These are phyloP conservation scores for Brevimyrus niger DNA, from an alignment of 2,113 vertebrate genomes.

Conservation along the genomic window DNA sequence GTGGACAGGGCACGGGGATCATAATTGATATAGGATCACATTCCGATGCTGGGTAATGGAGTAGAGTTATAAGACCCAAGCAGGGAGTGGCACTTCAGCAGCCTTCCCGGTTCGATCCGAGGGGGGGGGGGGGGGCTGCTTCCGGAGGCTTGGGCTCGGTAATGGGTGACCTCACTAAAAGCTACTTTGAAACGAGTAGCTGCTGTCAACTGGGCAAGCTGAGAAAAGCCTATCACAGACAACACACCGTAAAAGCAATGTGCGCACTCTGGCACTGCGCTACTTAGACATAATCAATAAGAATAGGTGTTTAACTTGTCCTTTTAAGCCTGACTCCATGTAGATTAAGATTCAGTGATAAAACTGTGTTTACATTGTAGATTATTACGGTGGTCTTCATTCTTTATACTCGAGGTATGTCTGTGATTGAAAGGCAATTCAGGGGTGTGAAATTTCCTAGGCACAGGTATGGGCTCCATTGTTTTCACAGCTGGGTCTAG, in stretches of 20 bases:
- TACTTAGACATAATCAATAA: not conserved
- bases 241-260: not conserved
- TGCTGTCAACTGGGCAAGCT: not conserved
- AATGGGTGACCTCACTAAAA: not conserved
- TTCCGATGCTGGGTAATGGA: not conserved
- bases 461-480: not conserved
- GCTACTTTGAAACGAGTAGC: not conserved
- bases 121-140: not conserved
- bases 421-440: not conserved
- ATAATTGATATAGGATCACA: slow-evolving; percentile 5
- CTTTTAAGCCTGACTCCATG: not conserved
- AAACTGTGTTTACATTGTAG: not conserved
- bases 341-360: not conserved
- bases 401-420: not conserved
- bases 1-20: not conserved
- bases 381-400: not conserved
- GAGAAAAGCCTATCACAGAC: not conserved
- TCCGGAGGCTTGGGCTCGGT: not conserved
- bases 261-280: not conserved
- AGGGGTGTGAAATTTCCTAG: not conserved
- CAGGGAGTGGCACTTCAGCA: not conserved
- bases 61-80: not conserved
- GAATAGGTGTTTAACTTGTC: not conserved
- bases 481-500: not conserved
- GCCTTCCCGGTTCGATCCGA: not conserved